These are phyloP conservation scores for Nicator chloris DNA, from an alignment of 2,113 vertebrate genomes.

Conservation along the genomic window DNA sequence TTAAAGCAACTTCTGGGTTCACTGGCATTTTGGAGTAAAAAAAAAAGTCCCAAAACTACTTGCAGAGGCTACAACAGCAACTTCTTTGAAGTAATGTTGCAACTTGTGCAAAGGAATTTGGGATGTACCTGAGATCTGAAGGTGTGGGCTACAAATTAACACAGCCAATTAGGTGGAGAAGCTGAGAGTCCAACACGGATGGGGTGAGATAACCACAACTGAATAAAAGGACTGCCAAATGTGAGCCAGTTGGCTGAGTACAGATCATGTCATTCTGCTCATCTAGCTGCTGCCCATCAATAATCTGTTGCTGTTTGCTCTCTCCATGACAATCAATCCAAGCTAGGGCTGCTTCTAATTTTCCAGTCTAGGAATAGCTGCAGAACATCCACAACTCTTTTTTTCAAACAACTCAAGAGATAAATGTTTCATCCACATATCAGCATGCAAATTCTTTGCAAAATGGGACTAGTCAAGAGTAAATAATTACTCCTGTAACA, in stretches of 20 bases:
- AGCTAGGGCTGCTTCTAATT: constrained; percentile 16
- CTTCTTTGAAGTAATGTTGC: constrained; percentile 64
- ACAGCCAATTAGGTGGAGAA: constrained; percentile 51
- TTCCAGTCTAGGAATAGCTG: constrained; percentile 28
- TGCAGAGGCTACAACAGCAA: constrained; percentile 35
- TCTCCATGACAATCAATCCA: neutral
- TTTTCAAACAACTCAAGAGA: constrained; percentile 26
- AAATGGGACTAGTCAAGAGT: constrained; percentile 23
- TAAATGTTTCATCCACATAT: constrained; percentile 16
- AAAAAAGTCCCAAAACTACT: constrained; percentile 49
- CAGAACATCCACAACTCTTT: constrained; percentile 21
- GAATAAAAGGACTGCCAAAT: constrained; percentile 30
- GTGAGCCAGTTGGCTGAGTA: constrained; percentile 3
- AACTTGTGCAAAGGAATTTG: constrained; percentile 55
- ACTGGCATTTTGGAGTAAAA: constrained; percentile 7
- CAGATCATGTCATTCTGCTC: neutral
- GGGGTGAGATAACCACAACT: constrained; percentile 34
- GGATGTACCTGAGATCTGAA: constrained; percentile 56
- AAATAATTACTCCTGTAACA: constrained; percentile 49
- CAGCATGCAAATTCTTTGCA: neutral
- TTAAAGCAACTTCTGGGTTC: constrained; percentile 33
- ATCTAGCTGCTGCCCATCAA: constrained; percentile 26
- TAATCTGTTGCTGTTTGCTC: constrained; percentile 17
- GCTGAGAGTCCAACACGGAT: constrained; percentile 42
- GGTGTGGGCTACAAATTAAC: constrained; percentile 50